Conservation (phyloP, 37 sponge, comb jelly and placozoan genomes). For the Haliclona indistincta region DNA sequence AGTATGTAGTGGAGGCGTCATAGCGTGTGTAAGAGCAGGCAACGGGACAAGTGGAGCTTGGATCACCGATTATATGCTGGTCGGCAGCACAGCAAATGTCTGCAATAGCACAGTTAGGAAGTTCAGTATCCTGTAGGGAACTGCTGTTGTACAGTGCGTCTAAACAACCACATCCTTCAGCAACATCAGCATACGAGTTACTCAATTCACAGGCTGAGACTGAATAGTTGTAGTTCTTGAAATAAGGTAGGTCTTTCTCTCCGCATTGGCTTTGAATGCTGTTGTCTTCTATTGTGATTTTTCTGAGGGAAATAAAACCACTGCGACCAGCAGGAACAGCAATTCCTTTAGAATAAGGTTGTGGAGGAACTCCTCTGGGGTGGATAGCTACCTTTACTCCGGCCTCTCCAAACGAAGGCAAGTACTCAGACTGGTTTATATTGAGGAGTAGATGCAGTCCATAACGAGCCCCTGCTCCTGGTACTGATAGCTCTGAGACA, state of each 20-base stretch:
- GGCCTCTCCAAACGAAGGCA: constrained; percentile 4
- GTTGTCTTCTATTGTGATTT: not conserved
- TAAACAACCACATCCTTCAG: constrained; percentile 7
- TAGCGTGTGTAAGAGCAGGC: not conserved
- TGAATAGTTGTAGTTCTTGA: not conserved
- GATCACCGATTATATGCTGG: not conserved
- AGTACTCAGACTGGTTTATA: constrained; percentile 21
- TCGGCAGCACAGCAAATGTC: not conserved
- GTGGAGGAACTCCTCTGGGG: not conserved
- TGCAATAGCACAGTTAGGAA: not conserved
- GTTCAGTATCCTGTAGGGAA: not conserved
- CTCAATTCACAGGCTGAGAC: constrained; percentile 11
- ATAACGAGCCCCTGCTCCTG: constrained; percentile 6
- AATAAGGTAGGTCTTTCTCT: constrained; percentile 2
- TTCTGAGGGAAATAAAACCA: not conserved
- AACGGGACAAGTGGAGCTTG: not conserved
- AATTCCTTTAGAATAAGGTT: constrained; percentile 12
- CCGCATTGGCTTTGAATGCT: not conserved
- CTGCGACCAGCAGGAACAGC: constrained; percentile 8
- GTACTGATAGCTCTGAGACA: not conserved
- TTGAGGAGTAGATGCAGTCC: constrained; percentile 23
- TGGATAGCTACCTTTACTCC: constrained; percentile 15
- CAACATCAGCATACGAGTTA: not conserved
- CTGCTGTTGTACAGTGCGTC: not conserved
- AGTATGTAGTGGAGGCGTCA: not conserved